Conservation (phyloP, 2,797 vertebrate species). For the Prunella strophiata region DNA sequence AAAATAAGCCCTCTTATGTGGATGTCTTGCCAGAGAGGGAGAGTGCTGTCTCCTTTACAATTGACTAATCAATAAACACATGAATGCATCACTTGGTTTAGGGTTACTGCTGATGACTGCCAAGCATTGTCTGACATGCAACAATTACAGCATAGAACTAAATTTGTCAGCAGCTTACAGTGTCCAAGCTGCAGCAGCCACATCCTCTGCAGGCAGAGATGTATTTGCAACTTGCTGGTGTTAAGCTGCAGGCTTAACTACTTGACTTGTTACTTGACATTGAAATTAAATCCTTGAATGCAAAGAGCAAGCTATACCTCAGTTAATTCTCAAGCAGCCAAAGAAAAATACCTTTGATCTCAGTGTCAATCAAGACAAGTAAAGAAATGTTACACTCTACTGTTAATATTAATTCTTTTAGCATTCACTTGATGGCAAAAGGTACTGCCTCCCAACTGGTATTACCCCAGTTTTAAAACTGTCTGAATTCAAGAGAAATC, state of each 20-base stretch:
- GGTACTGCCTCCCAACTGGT: neutral
- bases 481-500: neutral
- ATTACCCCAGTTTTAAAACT: neutral
- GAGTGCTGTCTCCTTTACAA: neutral
- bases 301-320: neutral
- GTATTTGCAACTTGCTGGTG: neutral
- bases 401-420: neutral
- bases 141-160: neutral
- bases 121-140: neutral
- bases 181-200: neutral
- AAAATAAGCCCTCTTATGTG: conserved; percentile 11
- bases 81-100: neutral
- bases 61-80: conserved; percentile 34
- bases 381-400: neutral
- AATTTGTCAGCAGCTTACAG: conserved; percentile 2
- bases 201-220: neutral
- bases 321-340: neutral
- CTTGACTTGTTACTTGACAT: neutral
- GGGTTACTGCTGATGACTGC: conserved; percentile 30
- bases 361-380: neutral
- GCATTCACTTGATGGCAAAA: neutral
- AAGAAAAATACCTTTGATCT: neutral
- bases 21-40: neutral
- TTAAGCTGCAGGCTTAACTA: neutral
- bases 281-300: conserved; percentile 1